Evolutionary conservation across 2,113 vertebrate genomes (phyloP), one percentile per base, ranked within the genome.

Genomic region (Potamarius usumacintae): DNA sequence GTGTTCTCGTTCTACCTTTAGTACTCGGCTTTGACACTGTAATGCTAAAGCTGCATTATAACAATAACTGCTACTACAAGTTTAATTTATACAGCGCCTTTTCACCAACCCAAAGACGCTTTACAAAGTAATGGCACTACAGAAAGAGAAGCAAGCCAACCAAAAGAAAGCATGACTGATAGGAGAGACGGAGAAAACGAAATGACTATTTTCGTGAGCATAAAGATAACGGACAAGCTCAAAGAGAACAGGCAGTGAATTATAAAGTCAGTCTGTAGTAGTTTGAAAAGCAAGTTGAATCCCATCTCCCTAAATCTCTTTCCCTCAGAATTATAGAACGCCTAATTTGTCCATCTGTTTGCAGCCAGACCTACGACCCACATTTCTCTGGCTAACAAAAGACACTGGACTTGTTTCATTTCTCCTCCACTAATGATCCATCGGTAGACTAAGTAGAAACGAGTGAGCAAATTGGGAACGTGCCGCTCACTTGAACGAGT

Each of bases 311-410:
- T 76, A n/a, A 25, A 77, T n/a, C 12, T 50, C 42, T 77, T 52
- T 77, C 74, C 25, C n/a, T 80, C 30, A 10, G 53, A 57, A 30
- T 80, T 57, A 30, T 57, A 30, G 50, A 14, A 25, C 11, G 15
- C 15, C 6, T 83, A 69, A 83, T 53, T 55, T n/a, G 82, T 83
- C n/a, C 50, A 83, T 83, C 82, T 53, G 48, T 83, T 69, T 69
- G 50, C 62, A 67, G 63, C 48, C 82, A 55, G 50, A 71, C 65
- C 62, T 30, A 30, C 50, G 48, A 84, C 63, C 82, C 50, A 30
- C 48, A 22, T 52, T 84, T 55, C 82, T 22, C 82, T 20, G 63
- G 25, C 82, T 84, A 71, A 55, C 63, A 71, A 22, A 84, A 55
- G 63, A 67, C 82, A 3, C 15, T 0, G 48, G 57, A 48, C 30